phyloP scores from a whole-genome alignment of 2,797 vertebrate genomes.

The Sebastes kiyomatsui region DNA sequence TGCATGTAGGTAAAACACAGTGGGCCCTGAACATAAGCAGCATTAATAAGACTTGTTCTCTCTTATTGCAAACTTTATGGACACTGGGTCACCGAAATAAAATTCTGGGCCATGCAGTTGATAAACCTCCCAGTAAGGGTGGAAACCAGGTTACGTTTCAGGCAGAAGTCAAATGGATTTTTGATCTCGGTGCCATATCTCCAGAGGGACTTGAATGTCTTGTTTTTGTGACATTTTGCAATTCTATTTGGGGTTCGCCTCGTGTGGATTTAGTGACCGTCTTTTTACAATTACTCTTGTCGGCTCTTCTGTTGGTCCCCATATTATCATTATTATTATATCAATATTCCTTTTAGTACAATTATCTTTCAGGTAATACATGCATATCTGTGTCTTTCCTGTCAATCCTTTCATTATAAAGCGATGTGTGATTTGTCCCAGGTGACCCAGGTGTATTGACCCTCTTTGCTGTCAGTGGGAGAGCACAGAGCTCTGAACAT shows the following conservation, averaged over 20 bases:
- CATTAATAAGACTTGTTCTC: not conserved
- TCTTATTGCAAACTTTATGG: not conserved
- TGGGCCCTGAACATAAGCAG: not conserved
- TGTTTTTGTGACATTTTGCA: not conserved
- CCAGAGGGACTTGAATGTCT: not conserved
- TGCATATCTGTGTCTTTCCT: not conserved
- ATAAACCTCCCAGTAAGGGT: not conserved
- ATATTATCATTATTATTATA: not conserved
- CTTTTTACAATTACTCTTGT: not conserved
- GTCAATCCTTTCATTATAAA: not conserved
- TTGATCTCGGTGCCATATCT: not conserved
- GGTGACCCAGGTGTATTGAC: not conserved
- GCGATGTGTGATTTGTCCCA: not conserved
- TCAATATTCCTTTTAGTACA: not conserved
- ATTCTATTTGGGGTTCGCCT: not conserved
- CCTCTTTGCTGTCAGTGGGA: not conserved
- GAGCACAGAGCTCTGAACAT: not conserved
- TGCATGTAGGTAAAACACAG: conserved; percentile 42
- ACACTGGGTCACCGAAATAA: not conserved
- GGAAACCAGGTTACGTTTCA: conserved; percentile 5
- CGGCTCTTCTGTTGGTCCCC: not conserved
- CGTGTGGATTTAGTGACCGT: not conserved
- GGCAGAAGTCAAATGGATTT: conserved; percentile 13
- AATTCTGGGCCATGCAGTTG: not conserved
- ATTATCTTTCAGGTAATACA: not conserved